These are phyloP conservation scores for Tholera decimalis DNA, from an alignment of 2,888 invertebrate genomes.

Conservation along the genomic window DNA sequence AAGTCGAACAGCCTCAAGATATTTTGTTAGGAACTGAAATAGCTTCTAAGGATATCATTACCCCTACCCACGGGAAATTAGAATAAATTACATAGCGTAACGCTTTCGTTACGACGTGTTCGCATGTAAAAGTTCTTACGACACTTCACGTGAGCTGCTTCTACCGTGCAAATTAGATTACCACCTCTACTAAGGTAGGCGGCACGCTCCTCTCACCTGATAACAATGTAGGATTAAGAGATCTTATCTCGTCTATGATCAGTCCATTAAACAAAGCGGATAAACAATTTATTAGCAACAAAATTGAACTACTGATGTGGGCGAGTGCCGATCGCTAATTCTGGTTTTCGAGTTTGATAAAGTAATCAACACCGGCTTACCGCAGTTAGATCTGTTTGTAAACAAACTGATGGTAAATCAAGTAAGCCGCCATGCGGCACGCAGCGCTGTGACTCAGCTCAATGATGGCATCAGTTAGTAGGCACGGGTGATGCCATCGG, in stretches of 20 bases:
- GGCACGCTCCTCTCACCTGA: slow-evolving; percentile 41
- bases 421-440: slow-evolving; percentile 62
- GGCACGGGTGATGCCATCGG: slow-evolving; percentile 67
- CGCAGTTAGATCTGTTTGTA: slow-evolving; percentile 73
- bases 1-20: slow-evolving; percentile 67
- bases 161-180: slow-evolving; percentile 57
- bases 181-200: slow-evolving; percentile 22
- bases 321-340: slow-evolving; percentile 19
- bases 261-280: slow-evolving; percentile 41
- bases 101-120: slow-evolving; percentile 64
- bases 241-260: slow-evolving; percentile 34
- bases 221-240: slow-evolving; percentile 38
- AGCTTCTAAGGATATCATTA: slow-evolving; percentile 84
- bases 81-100: slow-evolving; percentile 80
- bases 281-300: slow-evolving; percentile 41
- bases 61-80: slow-evolving; percentile 85
- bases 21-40: slow-evolving; percentile 76
- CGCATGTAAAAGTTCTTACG: slow-evolving; percentile 52
- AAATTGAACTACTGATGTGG: slow-evolving; percentile 17
- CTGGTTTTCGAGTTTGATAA: slow-evolving; percentile 33
- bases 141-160: slow-evolving; percentile 49
- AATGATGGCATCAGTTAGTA: slow-evolving; percentile 80
- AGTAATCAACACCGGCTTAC: slow-evolving; percentile 30
- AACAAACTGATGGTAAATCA: slow-evolving; percentile 75
- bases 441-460: slow-evolving; percentile 75